These are phyloP conservation scores for Callaeas wilsoni DNA, from an alignment of 2,113 vertebrate genomes.

Conservation along the genomic window DNA sequence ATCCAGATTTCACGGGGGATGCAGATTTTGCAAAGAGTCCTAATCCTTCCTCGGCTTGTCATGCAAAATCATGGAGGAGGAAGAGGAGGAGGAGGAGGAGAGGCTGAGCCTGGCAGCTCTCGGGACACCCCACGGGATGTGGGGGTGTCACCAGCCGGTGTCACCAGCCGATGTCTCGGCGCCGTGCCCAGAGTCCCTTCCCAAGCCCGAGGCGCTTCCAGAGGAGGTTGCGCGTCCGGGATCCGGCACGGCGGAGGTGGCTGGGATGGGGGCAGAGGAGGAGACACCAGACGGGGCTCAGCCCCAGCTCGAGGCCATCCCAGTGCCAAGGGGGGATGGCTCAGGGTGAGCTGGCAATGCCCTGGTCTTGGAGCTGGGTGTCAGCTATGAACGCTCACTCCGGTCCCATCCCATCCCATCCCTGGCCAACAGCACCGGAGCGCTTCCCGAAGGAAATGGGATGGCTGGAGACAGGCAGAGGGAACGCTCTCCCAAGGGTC, in stretches of 20 bases:
- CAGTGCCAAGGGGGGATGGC: accelerated
- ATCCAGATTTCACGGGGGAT: neutral
- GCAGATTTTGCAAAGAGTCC: neutral
- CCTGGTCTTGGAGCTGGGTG: neutral
- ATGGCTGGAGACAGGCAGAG: neutral
- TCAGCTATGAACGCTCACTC: accelerated
- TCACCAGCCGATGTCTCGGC: neutral
- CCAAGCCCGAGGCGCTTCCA: neutral
- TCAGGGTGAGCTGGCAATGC: neutral
- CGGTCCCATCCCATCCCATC: accelerated
- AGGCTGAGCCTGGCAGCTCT: neutral
- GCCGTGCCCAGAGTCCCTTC: neutral
- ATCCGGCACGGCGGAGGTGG: neutral
- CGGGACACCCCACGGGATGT: accelerated
- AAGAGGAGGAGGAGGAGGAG: neutral
- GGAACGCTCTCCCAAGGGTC: neutral
- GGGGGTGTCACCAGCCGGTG: neutral
- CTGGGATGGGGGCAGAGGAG: neutral
- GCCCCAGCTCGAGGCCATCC: neutral
- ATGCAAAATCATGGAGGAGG: accelerated
- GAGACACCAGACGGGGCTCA: accelerated
- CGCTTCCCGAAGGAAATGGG: neutral
- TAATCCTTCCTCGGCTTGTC: neutral
- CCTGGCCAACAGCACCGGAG: neutral
- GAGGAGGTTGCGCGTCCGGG: neutral